Evolutionary conservation across 1,140 invertebrate genomes (phyloP), one percentile per base, ranked within the genome.

Genomic region (Drosophila repleta): DNA sequence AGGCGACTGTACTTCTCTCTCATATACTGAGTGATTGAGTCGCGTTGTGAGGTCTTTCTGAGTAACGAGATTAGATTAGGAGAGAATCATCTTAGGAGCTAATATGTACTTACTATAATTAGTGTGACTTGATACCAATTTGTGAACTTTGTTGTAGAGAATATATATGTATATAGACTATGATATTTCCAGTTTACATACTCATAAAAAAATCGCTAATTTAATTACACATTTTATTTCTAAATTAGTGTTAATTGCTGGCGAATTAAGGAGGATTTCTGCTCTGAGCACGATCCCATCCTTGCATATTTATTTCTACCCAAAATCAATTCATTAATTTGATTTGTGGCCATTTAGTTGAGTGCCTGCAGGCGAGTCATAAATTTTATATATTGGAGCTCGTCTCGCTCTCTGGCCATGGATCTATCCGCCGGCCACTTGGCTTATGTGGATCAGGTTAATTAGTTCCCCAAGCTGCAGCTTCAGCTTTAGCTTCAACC

Each of bases 361-460:
- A 11, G 0, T 77, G 56, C 66, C 60, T 51, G 49, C n/a, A 15
- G 49, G 66, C 66, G 37, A 17, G 35, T 18, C 46, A 26, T 63
- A 70, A 64, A 70, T 70, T 57, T 26, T 13, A 17, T 15, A 17
- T 15, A 57, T 43, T 57, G 32, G 11, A 39, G 4, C 29, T 26
- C 35, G 20, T 55, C 35, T 24, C 52, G 60, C 45, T 57, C 45
- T 57, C 48, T 70, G 56, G 46, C 71, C 56, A 79, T 75, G 62
- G 39, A 68, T 73, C 45, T 32, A 24, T 37, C 66, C 73, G 62
- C 41, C 46, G 57, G 62, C 53, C 11, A 43, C 48, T 62, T 68
- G 56, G 43, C 57, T 82, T 77, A 87, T 87, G 78, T 87, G 83
- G 71, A 87, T 82, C 82, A 82, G 75, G 78, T 88, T 82, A 82